A percentile compares a stretch with the other conserved stretches of the same genome.
phyloP scores from a whole-genome alignment of 2,113 vertebrate genomes.

The Laticauda colubrina region DNA sequence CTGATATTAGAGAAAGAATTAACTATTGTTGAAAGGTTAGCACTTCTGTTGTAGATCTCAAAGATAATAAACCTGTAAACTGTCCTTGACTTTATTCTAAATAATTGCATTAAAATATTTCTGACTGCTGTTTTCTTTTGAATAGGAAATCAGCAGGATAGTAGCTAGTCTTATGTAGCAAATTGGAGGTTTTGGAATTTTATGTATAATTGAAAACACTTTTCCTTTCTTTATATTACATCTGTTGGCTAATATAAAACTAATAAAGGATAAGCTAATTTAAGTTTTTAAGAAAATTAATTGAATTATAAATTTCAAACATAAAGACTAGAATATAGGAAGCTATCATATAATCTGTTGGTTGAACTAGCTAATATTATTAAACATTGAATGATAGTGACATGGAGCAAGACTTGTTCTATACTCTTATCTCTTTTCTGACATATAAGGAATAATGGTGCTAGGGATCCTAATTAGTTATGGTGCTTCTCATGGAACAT shows the following conservation, averaged over 20 bases:
- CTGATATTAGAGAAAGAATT: not conserved
- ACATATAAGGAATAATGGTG: not conserved
- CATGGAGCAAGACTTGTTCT: not conserved
- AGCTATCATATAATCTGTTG: not conserved
- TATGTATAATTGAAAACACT: not conserved
- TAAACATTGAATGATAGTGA: not conserved
- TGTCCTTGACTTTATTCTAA: constrained; percentile 5
- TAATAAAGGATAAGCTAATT: not conserved
- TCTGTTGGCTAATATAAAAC: not conserved
- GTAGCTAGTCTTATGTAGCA: not conserved
- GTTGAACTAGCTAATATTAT: not conserved
- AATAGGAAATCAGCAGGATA: not conserved
- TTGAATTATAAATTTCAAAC: not conserved
- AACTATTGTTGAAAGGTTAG: not conserved
- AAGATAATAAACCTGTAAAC: constrained; percentile 1
- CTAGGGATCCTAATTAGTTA: not conserved
- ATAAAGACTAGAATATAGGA: not conserved
- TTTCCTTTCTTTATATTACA: not conserved
- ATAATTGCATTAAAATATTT: constrained; percentile 4
- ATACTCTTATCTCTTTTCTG: not conserved
- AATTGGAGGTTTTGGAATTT: not conserved
- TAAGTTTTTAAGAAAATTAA: not conserved
- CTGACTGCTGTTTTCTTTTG: not conserved
- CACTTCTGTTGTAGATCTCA: not conserved
- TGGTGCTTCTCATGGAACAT: not conserved